phyloP scores from a whole-genome alignment of 2,113 vertebrate species.

The Dipodomys spectabilis region DNA sequence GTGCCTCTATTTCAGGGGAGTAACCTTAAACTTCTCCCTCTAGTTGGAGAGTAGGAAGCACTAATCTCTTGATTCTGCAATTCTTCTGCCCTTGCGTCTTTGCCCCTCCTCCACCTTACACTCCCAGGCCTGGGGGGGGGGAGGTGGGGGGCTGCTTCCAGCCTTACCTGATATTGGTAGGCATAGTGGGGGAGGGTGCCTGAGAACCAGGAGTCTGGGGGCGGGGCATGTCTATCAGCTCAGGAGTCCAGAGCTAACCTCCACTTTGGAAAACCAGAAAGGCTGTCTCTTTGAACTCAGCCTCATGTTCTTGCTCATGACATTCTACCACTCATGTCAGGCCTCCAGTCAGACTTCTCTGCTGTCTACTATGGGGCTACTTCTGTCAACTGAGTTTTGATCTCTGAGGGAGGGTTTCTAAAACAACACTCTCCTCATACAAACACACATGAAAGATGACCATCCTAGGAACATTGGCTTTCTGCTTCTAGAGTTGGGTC shows the following conservation, averaged over 20 bases:
- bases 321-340: too few species aligned
- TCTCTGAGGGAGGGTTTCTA: background rate
- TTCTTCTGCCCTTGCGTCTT: conserved; percentile 68
- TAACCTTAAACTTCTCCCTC: background rate
- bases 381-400: background rate
- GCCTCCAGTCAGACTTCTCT: too few species aligned
- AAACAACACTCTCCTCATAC: fast-evolving
- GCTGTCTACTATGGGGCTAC: background rate
- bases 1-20: background rate
- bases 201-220: fast-evolving
- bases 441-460: fast-evolving
- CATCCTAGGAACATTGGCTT: fast-evolving
- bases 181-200: fast-evolving
- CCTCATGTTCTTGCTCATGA: too few species aligned
- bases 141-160: too few species aligned
- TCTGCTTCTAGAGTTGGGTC: background rate
- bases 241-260: background rate
- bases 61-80: conserved; percentile 18
- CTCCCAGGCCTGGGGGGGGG: background rate
- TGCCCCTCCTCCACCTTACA: background rate
- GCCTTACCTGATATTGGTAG: background rate
- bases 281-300: background rate
- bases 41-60: background rate
- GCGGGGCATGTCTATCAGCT: background rate
- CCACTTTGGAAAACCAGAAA: background rate